These are phyloP conservation scores for Psittacula derbiana DNA, from an alignment of 2,797 vertebrate genomes.

Conservation along the genomic window DNA sequence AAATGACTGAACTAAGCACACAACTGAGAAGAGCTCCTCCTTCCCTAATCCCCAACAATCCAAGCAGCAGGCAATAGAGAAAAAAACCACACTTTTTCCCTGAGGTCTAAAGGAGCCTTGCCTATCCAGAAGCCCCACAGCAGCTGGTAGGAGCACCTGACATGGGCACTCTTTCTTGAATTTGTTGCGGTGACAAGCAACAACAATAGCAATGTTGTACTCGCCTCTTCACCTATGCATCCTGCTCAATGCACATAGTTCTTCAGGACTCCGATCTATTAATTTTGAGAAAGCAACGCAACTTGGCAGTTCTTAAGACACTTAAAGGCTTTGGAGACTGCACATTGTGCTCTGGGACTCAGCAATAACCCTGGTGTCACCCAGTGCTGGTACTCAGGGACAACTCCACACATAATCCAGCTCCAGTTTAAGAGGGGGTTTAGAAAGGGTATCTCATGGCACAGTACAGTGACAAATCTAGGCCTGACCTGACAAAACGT, in stretches of 20 bases:
- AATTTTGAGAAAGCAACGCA: not conserved
- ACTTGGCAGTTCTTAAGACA: not conserved
- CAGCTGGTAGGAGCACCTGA: not conserved
- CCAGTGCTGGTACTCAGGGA: not conserved
- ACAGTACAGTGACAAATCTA: not conserved
- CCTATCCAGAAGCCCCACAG: not conserved
- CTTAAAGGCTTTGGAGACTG: not conserved
- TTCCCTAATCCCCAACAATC: not conserved
- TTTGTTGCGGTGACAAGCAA: not conserved
- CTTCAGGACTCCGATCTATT: not conserved
- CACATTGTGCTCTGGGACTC: accelerated
- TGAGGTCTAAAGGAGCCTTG: not conserved
- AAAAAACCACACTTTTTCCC: not conserved
- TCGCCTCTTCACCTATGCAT: not conserved
- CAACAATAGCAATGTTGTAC: not conserved
- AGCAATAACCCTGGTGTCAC: not conserved
- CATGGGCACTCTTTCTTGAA: accelerated
- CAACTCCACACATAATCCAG: not conserved
- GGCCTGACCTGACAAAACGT: not conserved
- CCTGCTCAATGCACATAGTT: accelerated
- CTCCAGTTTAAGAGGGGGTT: not conserved
- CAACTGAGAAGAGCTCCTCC: not conserved
- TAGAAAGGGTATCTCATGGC: not conserved
- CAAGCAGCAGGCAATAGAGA: not conserved
- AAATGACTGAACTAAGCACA: not conserved